Conservation (phyloP, 1,140 invertebrate genomes). For the Lycorma delicatula region DNA sequence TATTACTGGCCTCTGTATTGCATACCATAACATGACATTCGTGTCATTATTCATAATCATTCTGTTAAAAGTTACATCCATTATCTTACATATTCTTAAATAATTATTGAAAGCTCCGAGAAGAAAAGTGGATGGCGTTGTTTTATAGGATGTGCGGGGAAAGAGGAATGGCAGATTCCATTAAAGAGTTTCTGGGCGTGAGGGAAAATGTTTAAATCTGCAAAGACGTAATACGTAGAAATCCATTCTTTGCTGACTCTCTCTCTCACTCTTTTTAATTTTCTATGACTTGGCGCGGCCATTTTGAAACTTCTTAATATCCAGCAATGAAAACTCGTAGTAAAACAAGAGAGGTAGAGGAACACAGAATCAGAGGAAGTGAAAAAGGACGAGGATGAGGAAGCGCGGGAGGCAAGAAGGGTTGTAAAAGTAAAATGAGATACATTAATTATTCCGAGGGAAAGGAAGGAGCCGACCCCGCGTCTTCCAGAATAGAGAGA, state of each 20-base stretch:
- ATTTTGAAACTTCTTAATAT: slow-evolving; percentile 33
- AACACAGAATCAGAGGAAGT: not conserved
- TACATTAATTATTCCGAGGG: slow-evolving; percentile 29
- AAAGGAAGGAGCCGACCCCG: slow-evolving; percentile 9
- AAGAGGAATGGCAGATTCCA: slow-evolving; percentile 15
- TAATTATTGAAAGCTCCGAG: not conserved
- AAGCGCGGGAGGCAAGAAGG: slow-evolving; percentile 13
- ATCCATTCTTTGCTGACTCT: slow-evolving; percentile 18
- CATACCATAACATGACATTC: too few relatives aligned
- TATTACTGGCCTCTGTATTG: too few relatives aligned
- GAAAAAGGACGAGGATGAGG: not conserved
- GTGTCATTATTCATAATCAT: too few relatives aligned
- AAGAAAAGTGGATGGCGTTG: not conserved
- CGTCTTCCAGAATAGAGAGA: not conserved
- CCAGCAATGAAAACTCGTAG: slow-evolving; percentile 25
- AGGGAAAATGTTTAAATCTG: slow-evolving; percentile 9
- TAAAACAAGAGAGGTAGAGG: slow-evolving; percentile 7
- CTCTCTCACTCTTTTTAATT: slow-evolving; percentile 29
- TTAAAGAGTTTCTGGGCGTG: slow-evolving; percentile 19
- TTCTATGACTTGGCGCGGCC: slow-evolving; percentile 27
- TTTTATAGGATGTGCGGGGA: not conserved
- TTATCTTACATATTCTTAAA: not conserved
- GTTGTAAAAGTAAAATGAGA: slow-evolving; percentile 31
- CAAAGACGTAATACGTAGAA: slow-evolving; percentile 12
- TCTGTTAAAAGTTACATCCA: not conserved